phyloP scores from a whole-genome alignment of 30 jellyfish, hydroid and myxozoan genomes.

The Rhopilema esculentum region DNA sequence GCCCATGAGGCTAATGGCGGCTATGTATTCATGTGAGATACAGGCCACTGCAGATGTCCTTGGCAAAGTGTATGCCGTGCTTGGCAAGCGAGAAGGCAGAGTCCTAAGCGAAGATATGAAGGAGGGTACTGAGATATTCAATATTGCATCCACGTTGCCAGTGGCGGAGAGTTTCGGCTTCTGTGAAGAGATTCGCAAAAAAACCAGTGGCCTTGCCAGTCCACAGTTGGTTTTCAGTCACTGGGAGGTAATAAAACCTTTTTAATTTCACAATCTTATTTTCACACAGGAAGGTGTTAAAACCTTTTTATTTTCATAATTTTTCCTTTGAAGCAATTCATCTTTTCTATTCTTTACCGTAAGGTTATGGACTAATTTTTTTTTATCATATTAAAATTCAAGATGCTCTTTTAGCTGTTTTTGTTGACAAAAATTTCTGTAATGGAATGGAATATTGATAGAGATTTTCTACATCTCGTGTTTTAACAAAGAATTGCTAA shows the following conservation, averaged over 20 bases:
- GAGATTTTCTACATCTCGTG: no score
- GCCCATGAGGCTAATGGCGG: constrained; percentile 97
- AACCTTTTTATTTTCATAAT: no score
- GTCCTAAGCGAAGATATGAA: constrained; percentile 88
- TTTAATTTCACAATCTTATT: not conserved
- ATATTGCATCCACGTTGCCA: constrained; percentile 85
- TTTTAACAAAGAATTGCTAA: no score
- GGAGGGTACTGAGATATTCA: constrained; percentile 97
- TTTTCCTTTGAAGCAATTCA: no score
- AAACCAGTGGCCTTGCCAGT: constrained; percentile 99
- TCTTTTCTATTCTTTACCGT: no score
- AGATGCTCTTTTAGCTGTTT: no score
- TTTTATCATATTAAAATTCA: no score
- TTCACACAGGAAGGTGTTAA: no score
- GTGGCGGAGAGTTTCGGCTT: constrained; percentile 99
- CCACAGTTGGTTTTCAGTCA: constrained; percentile 95
- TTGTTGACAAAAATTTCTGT: no score
- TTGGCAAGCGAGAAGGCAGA: constrained; percentile 93
- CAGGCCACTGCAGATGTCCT: constrained; percentile 98
- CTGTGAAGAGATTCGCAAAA: constrained; percentile 97
- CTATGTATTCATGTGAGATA: constrained; percentile 96
- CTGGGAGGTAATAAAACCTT: constrained; percentile 87
- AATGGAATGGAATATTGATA: no score
- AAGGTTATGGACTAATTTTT: no score
- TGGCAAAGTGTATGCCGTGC: constrained; percentile 95